Conservation (phyloP, 2,113 vertebrate species). For the Macrotis lagotis region DNA sequence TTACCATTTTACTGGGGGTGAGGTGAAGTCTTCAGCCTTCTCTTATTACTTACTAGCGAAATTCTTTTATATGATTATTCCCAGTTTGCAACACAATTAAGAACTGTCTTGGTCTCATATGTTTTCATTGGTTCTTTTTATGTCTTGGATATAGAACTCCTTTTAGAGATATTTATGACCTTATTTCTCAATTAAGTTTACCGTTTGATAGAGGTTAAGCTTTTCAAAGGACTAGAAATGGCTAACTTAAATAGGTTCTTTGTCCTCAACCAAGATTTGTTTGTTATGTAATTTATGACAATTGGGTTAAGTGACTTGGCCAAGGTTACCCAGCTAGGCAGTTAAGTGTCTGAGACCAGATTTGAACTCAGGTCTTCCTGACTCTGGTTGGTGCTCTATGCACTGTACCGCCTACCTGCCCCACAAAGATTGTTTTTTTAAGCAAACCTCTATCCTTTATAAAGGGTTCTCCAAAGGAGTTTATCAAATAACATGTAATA, state of each 20-base stretch:
- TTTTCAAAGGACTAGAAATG: slow-evolving; percentile 6
- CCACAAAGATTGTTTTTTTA: no score
- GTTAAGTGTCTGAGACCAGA: no score
- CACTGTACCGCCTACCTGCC: no score
- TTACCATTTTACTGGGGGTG: background rate
- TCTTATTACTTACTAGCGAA: background rate
- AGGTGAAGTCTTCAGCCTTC: background rate
- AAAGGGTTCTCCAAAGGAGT: background rate
- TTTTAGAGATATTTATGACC: background rate
- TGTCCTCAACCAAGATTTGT: background rate
- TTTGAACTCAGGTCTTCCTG: no score
- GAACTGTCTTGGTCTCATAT: background rate
- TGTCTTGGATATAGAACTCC: background rate
- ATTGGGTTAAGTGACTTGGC: no score
- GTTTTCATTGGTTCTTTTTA: background rate
- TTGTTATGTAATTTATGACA: no score
- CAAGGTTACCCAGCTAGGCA: no score
- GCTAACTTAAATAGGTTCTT: background rate
- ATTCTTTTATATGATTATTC: background rate
- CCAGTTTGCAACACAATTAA: background rate
- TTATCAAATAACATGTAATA: background rate
- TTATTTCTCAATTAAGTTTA: slow-evolving; percentile 1
- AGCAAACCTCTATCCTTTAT: slow-evolving; percentile 18
- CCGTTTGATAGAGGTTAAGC: slow-evolving; percentile 8
- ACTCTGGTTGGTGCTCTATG: no score